phyloP scores from a whole-genome alignment of 1,140 invertebrate species.

The Sitobion miscanthi region DNA sequence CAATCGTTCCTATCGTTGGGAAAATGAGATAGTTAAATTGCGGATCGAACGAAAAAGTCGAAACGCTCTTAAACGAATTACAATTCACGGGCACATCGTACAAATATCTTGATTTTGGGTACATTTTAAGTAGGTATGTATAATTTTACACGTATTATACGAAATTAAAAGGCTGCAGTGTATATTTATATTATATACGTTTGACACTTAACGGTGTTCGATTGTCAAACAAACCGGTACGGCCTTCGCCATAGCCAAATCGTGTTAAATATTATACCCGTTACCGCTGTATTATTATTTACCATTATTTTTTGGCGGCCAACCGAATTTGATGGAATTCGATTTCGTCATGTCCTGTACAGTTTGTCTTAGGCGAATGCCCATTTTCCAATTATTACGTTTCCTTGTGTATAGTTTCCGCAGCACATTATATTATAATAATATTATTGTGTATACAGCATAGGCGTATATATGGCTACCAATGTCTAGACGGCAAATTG shows the following conservation, averaged over 20 bases:
- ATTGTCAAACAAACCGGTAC: neutral
- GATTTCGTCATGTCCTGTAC: neutral
- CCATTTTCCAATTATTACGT: neutral
- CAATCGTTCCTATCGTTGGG: neutral
- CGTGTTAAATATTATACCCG: neutral
- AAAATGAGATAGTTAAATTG: neutral
- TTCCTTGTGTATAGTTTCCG: neutral
- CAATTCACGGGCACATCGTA: neutral
- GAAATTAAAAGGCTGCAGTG: too few relatives aligned
- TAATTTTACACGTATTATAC: too few relatives aligned
- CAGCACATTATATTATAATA: neutral
- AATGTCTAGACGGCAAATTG: slow-evolving; percentile 5
- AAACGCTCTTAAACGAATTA: neutral
- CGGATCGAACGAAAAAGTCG: neutral
- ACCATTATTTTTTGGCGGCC: neutral
- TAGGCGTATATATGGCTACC: neutral
- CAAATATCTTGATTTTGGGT: neutral
- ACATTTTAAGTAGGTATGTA: neutral
- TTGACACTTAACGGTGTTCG: neutral
- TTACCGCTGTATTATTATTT: neutral
- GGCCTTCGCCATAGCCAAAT: slow-evolving; percentile 1
- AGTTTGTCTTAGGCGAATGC: neutral
- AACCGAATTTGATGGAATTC: neutral
- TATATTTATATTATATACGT: neutral
- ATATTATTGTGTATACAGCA: neutral